phyloP scores from a whole-genome alignment of 1,140 invertebrate species.

The Drosophila nasuta region DNA sequence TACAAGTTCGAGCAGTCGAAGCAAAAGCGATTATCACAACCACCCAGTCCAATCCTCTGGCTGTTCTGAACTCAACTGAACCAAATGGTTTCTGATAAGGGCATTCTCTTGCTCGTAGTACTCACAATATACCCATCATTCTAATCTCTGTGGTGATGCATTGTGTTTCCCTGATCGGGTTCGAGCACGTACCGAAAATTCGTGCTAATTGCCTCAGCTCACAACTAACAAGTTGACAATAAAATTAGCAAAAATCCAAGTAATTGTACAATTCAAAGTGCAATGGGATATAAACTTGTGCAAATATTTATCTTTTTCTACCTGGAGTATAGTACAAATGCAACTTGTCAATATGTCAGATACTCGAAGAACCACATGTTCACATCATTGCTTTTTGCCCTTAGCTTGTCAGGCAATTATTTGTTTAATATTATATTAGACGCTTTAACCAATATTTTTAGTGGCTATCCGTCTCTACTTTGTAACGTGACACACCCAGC shows the following conservation, averaged over 20 bases:
- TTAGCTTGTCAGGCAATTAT: no score
- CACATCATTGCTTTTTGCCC: no score
- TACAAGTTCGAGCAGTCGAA: not conserved
- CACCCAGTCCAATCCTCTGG: constrained; percentile 30
- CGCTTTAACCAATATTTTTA: no score
- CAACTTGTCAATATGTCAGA: not conserved
- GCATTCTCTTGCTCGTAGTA: not conserved
- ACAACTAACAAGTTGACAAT: constrained; percentile 3
- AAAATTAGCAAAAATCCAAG: not conserved
- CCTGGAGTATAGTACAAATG: not conserved
- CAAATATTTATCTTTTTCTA: not conserved
- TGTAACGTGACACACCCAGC: not conserved
- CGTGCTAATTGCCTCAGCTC: constrained; percentile 5
- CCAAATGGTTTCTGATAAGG: constrained; percentile 35
- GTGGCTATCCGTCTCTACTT: not conserved
- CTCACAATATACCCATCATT: constrained; percentile 9
- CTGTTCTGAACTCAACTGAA: constrained; percentile 22
- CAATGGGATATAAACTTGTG: not conserved
- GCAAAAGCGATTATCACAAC: constrained; percentile 24
- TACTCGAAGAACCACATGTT: not conserved
- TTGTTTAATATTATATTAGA: not conserved
- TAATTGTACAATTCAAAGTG: constrained; percentile 5
- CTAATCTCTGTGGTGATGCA: constrained; percentile 8
- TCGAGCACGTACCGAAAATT: constrained; percentile 24
- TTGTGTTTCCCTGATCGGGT: constrained; percentile 15